A percentile compares a stretch with the other conserved stretches of the same genome.
Evolutionary conservation across 1,140 invertebrate species (phyloP).

Genomic region (Radopholus similis): DNA sequence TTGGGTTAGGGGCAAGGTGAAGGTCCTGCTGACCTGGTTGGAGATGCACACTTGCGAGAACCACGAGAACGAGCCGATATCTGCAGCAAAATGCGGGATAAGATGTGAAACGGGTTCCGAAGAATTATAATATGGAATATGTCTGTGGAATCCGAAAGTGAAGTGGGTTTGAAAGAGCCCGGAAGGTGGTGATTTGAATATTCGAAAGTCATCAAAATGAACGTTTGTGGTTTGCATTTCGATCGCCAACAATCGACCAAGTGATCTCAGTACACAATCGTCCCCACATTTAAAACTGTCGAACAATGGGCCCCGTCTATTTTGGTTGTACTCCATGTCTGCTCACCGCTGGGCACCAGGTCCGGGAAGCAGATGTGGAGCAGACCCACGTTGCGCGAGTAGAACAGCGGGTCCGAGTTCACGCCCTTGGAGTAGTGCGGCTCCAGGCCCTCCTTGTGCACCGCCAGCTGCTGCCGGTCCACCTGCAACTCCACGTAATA

Average conservation of each 20-base stretch:
- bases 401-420: slow-evolving; percentile 37
- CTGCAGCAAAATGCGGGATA: not conserved
- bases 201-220: no score
- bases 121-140: no score
- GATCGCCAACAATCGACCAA: no score
- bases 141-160: no score
- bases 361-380: slow-evolving; percentile 42
- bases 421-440: slow-evolving; percentile 7
- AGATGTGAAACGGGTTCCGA: no score
- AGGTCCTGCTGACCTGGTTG: no score
- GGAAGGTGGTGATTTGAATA: no score
- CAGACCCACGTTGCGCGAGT: slow-evolving; percentile 32
- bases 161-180: no score
- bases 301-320: not conserved
- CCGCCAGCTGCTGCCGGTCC: not conserved
- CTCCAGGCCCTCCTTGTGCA: slow-evolving; percentile 10
- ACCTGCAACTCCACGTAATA: slow-evolving; percentile 1
- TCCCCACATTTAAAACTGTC: no score
- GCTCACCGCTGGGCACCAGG: slow-evolving; percentile 29
- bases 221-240: no score
- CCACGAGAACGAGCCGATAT: slow-evolving; percentile 7
- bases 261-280: no score
- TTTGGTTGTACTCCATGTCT: slow-evolving; percentile 5
- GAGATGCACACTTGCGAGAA: slow-evolving; percentile 11
- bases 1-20: no score